phyloP scores from a whole-genome alignment of 2,113 vertebrate genomes.

The Odontophorus gujanensis region DNA sequence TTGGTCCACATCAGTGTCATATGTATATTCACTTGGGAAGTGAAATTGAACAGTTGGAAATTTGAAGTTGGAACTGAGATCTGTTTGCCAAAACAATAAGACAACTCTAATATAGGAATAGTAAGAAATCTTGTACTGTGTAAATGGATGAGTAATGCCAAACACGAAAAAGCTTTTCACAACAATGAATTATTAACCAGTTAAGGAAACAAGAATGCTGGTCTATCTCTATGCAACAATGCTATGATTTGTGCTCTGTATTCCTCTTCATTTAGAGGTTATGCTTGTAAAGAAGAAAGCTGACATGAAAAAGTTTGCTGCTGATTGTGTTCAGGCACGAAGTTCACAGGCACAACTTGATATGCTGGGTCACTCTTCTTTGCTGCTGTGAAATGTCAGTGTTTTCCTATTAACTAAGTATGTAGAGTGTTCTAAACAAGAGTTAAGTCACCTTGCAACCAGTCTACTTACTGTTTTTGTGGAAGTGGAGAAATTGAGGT shows the following conservation, averaged over 20 bases:
- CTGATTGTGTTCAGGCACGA: not conserved
- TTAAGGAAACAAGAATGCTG: not conserved
- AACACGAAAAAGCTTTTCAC: not conserved
- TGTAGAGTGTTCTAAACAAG: not conserved
- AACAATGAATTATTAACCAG: not conserved
- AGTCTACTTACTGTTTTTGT: not conserved
- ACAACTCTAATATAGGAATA: not conserved
- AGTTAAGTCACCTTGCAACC: not conserved
- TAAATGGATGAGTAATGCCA: not conserved
- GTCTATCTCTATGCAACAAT: not conserved
- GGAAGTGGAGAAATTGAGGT: not conserved
- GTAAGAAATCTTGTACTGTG: not conserved
- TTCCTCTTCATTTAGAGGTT: not conserved
- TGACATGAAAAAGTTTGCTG: not conserved
- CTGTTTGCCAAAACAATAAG: not conserved
- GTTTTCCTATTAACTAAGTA: too few species aligned
- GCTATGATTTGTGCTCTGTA: not conserved
- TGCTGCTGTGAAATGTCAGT: not conserved
- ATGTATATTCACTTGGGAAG: not conserved
- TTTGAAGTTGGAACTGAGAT: not conserved
- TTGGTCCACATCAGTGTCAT: not conserved
- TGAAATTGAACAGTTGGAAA: not conserved
- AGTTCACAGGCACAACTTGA: not conserved
- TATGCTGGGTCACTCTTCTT: fast-evolving
- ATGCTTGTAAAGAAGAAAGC: not conserved